Percentiles rank a stretch among this genome's conserved stretches.
Evolutionary conservation across 2,797 vertebrate genomes (phyloP).

Genomic region (Tapera naevia): DNA sequence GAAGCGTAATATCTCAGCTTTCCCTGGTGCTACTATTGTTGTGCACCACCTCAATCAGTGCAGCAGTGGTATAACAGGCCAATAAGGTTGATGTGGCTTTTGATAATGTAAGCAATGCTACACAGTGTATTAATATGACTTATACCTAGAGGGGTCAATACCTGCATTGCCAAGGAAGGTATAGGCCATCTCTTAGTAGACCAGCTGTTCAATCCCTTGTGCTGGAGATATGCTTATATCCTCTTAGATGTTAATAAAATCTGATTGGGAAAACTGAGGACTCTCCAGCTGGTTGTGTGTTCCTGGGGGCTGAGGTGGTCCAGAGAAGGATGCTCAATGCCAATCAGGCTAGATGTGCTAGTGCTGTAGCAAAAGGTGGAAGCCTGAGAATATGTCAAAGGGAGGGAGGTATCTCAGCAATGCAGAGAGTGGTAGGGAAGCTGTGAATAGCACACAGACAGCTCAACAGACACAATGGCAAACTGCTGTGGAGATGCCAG

Average conservation of each 20-base stretch:
- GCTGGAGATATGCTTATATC: neutral
- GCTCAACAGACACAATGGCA: neutral
- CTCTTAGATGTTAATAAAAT: neutral
- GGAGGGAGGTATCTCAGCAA: neutral
- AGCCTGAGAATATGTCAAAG: neutral
- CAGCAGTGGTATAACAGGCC: neutral
- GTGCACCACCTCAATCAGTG: neutral
- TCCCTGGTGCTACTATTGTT: neutral
- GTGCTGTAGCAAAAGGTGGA: neutral
- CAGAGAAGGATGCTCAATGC: accelerated
- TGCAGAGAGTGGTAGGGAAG: neutral
- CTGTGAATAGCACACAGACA: neutral
- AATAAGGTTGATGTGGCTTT: neutral
- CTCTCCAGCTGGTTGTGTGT: neutral
- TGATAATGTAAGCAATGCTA: neutral
- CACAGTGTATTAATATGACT: neutral
- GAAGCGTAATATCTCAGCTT: neutral
- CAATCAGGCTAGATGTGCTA: neutral
- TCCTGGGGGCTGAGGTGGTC: neutral
- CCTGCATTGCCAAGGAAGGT: neutral
- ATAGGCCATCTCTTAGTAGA: neutral
- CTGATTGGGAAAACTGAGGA: neutral
- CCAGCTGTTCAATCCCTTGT: neutral
- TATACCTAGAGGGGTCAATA: neutral
- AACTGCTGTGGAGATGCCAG: neutral